A percentile compares a stretch with the other conserved stretches of the same genome.
These are phyloP conservation scores for Drosophila koepferae DNA, from an alignment of 2,888 invertebrate species.

Conservation along the genomic window DNA sequence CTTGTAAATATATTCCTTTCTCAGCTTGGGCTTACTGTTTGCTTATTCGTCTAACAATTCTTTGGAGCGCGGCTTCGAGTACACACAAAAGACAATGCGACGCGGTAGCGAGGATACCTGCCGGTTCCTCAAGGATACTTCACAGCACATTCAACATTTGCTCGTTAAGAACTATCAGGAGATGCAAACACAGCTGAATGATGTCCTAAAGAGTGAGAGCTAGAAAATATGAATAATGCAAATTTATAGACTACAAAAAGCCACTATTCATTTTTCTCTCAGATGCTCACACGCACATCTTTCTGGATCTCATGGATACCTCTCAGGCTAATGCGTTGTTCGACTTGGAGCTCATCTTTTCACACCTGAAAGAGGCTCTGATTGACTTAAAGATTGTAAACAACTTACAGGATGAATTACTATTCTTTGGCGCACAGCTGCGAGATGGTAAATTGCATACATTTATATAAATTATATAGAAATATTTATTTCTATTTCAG, in stretches of 20 bases:
- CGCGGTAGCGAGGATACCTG: slow-evolving; percentile 89
- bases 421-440: slow-evolving; percentile 89
- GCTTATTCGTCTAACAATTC: slow-evolving; percentile 95
- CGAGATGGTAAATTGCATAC: slow-evolving; percentile 88
- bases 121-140: slow-evolving; percentile 90
- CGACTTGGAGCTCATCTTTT: slow-evolving; percentile 90
- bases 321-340: slow-evolving; percentile 92
- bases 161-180: slow-evolving; percentile 91
- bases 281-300: slow-evolving; percentile 87
- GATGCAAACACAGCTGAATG: slow-evolving; percentile 88
- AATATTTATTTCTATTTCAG: slow-evolving; percentile 15
- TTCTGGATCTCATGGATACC: slow-evolving; percentile 89
- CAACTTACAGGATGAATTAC: slow-evolving; percentile 88
- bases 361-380: slow-evolving; percentile 88
- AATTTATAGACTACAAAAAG: background rate
- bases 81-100: slow-evolving; percentile 88
- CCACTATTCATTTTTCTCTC: background rate
- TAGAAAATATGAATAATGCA: background rate
- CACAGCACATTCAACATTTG: slow-evolving; percentile 89
- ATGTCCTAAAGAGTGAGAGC: slow-evolving; percentile 88
- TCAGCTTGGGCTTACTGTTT: slow-evolving; percentile 95
- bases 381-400: slow-evolving; percentile 88
- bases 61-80: slow-evolving; percentile 90
- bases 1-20: background rate
- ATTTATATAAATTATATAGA: no score